Evolutionary conservation across 2,113 vertebrate genomes (phyloP).

Genomic region (Aptenodytes patagonicus): DNA sequence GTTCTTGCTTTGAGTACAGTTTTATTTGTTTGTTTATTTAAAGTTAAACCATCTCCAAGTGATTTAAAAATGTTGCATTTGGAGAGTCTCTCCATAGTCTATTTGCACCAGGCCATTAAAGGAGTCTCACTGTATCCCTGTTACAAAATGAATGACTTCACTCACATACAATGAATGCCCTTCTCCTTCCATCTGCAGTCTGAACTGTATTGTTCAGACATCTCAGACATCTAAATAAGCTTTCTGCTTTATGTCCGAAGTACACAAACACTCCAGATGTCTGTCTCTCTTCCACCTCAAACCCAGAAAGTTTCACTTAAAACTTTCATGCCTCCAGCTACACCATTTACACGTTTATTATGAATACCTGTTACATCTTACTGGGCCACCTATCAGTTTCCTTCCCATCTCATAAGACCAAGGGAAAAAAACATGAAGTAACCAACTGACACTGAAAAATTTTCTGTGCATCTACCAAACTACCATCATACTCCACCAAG

Average conservation of each 20-base stretch:
- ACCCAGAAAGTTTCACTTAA: background rate
- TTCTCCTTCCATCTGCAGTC: background rate
- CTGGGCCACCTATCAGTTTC: background rate
- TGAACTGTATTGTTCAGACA: background rate
- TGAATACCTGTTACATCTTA: background rate
- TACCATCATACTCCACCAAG: background rate
- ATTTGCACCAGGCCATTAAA: background rate
- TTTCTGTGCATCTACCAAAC: background rate
- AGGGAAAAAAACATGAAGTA: background rate
- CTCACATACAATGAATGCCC: background rate
- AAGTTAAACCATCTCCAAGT: background rate
- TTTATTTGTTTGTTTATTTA: background rate
- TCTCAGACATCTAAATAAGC: background rate
- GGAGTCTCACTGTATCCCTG: background rate
- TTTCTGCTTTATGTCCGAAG: background rate
- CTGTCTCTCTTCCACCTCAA: background rate
- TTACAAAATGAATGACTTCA: background rate
- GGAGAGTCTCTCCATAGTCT: background rate
- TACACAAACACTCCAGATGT: background rate
- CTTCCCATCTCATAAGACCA: background rate
- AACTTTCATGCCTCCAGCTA: background rate
- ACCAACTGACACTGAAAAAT: background rate
- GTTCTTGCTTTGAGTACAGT: background rate
- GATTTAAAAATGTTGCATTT: background rate
- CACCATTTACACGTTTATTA: background rate